These are phyloP conservation scores for Isichthys henryi DNA, from an alignment of 2,113 vertebrate genomes.

Conservation along the genomic window DNA sequence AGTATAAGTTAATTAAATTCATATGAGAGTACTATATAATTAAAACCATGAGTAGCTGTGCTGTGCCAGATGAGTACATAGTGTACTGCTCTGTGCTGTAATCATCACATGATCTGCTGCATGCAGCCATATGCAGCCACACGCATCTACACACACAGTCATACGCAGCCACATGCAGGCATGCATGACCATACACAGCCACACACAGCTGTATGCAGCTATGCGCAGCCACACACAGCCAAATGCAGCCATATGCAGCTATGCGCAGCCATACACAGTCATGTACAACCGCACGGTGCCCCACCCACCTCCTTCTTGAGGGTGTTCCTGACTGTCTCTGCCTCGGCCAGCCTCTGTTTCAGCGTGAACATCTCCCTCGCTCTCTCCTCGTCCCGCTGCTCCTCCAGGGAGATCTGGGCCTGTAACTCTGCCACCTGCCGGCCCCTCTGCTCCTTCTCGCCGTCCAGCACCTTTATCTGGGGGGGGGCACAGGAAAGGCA, in stretches of 20 bases:
- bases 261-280: not conserved
- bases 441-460: slow-evolving; percentile 69
- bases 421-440: slow-evolving; percentile 75
- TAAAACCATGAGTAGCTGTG: not conserved
- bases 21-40: not conserved
- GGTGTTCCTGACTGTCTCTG: slow-evolving; percentile 61
- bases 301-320: slow-evolving; percentile 73
- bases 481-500: not conserved
- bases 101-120: not conserved
- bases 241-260: not conserved
- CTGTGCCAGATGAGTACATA: not conserved
- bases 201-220: too few relatives aligned
- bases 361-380: slow-evolving; percentile 64
- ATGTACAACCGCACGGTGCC: not conserved
- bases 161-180: too few relatives aligned
- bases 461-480: slow-evolving; percentile 82
- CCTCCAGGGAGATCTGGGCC: slow-evolving; percentile 67
- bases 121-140: too few relatives aligned
- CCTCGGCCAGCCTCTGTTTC: slow-evolving; percentile 72
- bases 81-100: not conserved
- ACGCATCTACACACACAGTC: too few relatives aligned
- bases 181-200: too few relatives aligned
- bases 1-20: not conserved
- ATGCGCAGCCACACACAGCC: too few relatives aligned
- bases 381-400: slow-evolving; percentile 77